These are phyloP conservation scores for Synanthedon vespiformis DNA, from an alignment of 2,888 invertebrate genomes.

Conservation along the genomic window DNA sequence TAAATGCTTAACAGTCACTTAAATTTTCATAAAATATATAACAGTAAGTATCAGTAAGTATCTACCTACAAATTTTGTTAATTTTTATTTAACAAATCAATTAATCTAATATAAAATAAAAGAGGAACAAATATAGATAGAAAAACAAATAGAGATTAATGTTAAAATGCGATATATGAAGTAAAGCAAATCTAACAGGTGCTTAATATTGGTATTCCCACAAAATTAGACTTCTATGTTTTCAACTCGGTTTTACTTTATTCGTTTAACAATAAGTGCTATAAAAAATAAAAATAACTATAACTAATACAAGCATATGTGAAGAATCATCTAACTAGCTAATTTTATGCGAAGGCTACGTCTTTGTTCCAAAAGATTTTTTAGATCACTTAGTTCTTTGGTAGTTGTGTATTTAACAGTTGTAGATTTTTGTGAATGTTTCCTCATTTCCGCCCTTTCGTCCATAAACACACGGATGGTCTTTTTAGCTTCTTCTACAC, in stretches of 20 bases:
- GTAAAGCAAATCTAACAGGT: too few relatives aligned
- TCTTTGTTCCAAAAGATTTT: conserved; percentile 59
- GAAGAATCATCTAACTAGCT: conserved; percentile 4
- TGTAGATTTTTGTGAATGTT: conserved; percentile 30
- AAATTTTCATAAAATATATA: not conserved
- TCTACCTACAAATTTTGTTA: not conserved
- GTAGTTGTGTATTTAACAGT: conserved; percentile 16
- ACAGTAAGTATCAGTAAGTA: not conserved
- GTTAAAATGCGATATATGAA: too few relatives aligned
- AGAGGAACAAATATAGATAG: too few relatives aligned
- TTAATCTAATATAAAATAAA: too few relatives aligned
- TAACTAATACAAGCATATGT: not conserved
- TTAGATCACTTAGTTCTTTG: conserved; percentile 59
- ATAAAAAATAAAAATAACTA: too few relatives aligned
- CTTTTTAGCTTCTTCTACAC: conserved; percentile 56
- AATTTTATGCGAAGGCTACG: conserved; percentile 39
- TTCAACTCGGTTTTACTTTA: too few relatives aligned
- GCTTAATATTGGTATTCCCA: too few relatives aligned
- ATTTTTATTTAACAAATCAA: not conserved
- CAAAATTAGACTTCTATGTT: too few relatives aligned
- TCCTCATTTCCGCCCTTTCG: conserved; percentile 32
- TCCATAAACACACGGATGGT: conserved; percentile 43
- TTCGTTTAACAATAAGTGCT: too few relatives aligned
- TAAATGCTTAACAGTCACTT: not conserved
- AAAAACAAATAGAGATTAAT: too few relatives aligned